A percentile compares a stretch with the other conserved stretches of the same genome.
Evolutionary conservation across 2,113 vertebrate genomes (phyloP).

Genomic region (Mastomys coucha): DNA sequence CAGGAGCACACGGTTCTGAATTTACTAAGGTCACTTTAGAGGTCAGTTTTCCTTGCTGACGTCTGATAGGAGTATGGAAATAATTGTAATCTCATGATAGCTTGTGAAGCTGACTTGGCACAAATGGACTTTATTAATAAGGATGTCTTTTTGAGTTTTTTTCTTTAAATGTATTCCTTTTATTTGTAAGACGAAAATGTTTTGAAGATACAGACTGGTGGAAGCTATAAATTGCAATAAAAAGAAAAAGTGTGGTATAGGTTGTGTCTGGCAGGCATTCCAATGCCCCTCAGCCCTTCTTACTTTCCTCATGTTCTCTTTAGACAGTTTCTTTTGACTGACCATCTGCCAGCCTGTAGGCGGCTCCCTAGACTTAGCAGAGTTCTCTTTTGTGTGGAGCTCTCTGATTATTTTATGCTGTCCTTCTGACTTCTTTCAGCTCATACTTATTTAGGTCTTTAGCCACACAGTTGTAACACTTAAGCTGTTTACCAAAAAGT

Average conservation of each 20-base stretch:
- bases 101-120: not conserved
- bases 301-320: conserved; percentile 9
- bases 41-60: conserved; percentile 30
- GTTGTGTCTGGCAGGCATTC: not conserved
- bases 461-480: not conserved
- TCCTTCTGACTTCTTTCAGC: not conserved
- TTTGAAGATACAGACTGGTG: not conserved
- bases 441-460: conserved; percentile 30
- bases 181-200: conserved; percentile 21
- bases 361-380: not conserved
- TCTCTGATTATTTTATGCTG: not conserved
- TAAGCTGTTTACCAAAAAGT: conserved; percentile 2
- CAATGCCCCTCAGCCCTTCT: not conserved
- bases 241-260: not conserved
- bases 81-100: not conserved
- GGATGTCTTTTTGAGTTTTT: not conserved
- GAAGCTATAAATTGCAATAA: not conserved
- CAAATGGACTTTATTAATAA: not conserved
- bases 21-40: conserved; percentile 9
- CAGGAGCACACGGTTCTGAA: conserved; percentile 3
- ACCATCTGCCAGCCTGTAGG: not conserved
- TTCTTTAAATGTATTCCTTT: not conserved
- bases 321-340: not conserved
- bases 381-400: not conserved
- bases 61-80: not conserved